These are phyloP conservation scores for Cyprinus carpio DNA, from an alignment of 2,113 vertebrate species.

Conservation along the genomic window DNA sequence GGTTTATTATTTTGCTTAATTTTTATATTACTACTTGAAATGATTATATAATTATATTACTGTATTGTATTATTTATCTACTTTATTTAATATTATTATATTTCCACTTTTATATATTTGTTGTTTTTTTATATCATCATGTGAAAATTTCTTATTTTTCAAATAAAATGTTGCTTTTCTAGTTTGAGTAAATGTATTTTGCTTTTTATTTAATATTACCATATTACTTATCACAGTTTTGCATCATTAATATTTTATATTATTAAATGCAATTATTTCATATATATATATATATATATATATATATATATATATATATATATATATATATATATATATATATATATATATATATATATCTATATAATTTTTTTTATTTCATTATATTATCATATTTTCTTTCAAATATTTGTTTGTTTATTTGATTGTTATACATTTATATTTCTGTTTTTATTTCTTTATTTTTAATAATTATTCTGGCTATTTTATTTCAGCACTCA, in stretches of 20 bases:
- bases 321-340: too few relatives aligned
- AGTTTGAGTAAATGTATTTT: background rate
- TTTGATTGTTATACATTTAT: background rate
- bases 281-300: background rate
- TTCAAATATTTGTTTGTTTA: background rate
- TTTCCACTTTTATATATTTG: background rate
- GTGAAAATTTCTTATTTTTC: background rate
- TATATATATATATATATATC: background rate
- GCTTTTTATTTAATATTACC: background rate
- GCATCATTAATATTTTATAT: background rate
- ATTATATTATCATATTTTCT: background rate
- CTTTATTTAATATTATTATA: background rate
- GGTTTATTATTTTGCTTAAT: background rate
- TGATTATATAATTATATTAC: background rate
- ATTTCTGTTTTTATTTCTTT: background rate
- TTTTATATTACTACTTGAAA: background rate
- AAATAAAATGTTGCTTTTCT: background rate
- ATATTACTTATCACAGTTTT: background rate
- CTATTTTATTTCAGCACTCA: background rate
- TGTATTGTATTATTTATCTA: background rate
- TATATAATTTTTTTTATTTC: background rate
- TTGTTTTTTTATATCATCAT: background rate
- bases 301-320: too few relatives aligned
- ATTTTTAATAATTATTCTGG: background rate
- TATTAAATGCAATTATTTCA: background rate